Conservation (phyloP, 2,888 invertebrate genomes). For the Rotaria sp. region DNA sequence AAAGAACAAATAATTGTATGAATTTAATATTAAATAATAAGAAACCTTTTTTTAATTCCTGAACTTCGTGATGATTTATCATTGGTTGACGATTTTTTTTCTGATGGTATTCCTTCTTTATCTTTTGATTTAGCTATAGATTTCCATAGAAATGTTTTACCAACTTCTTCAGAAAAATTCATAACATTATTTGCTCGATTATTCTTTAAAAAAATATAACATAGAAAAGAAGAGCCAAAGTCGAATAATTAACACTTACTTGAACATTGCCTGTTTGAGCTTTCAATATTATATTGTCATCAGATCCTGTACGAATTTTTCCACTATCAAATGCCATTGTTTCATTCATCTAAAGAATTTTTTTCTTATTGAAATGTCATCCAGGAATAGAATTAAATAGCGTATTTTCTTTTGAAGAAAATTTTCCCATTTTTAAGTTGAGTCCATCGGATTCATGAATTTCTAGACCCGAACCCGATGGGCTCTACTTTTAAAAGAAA, state of each 20-base stretch:
- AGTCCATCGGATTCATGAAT: too few relatives aligned
- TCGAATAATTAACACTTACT: background rate
- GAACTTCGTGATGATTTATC: background rate
- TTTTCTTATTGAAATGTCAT: too few relatives aligned
- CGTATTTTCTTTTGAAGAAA: too few relatives aligned
- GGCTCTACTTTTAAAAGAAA: too few relatives aligned
- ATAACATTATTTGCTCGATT: background rate
- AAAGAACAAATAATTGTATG: background rate
- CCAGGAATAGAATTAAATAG: too few relatives aligned
- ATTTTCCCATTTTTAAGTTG: too few relatives aligned
- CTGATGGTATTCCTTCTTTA: background rate
- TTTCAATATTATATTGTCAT: background rate
- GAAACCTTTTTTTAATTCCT: background rate
- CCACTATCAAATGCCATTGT: background rate
- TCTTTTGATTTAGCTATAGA: background rate
- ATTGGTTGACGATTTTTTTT: background rate
- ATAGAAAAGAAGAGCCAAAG: background rate
- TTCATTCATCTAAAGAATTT: background rate
- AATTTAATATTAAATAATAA: background rate
- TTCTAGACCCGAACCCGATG: too few relatives aligned
- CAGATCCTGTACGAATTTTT: background rate
- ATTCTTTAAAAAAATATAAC: background rate
- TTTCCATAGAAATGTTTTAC: conserved; percentile 24
- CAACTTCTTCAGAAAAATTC: conserved; percentile 24
- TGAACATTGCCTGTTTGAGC: background rate